Conservation (phyloP, 2,888 invertebrate species). For the Drosophila kambysellisi region DNA sequence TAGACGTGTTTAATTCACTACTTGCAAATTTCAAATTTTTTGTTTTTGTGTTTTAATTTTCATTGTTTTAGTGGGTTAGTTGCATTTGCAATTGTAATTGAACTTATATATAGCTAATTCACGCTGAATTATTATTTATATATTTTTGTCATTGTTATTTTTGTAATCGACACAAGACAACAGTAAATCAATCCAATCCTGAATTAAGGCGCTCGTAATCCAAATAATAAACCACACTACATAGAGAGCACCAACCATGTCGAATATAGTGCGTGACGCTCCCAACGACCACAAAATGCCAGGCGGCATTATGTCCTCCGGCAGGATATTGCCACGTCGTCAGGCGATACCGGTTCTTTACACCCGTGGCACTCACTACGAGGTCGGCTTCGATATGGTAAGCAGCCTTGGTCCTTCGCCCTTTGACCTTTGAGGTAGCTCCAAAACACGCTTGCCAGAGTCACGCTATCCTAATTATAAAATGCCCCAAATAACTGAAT, state of each 20-base stretch:
- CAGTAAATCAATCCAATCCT: too few relatives aligned
- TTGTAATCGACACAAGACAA: neutral
- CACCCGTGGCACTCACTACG: constrained; percentile 92
- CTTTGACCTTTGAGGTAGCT: neutral
- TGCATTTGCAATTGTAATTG: constrained; percentile 55
- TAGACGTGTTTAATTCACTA: neutral
- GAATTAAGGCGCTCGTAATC: too few relatives aligned
- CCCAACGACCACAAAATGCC: constrained; percentile 42
- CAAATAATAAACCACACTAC: constrained; percentile 8
- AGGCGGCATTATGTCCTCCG: constrained; percentile 56
- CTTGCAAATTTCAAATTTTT: neutral
- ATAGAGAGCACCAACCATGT: constrained; percentile 11
- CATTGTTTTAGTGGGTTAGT: constrained; percentile 8
- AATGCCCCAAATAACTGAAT: too few relatives aligned
- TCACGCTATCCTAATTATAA: constrained; percentile 19
- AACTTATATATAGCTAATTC: constrained; percentile 19
- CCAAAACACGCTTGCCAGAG: neutral
- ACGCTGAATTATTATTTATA: constrained; percentile 8
- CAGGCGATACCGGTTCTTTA: constrained; percentile 91
- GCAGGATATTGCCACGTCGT: constrained; percentile 85
- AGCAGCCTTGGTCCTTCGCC: constrained; percentile 83
- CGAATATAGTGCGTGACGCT: constrained; percentile 9
- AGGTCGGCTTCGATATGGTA: constrained; percentile 94
- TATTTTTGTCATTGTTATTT: constrained; percentile 7
- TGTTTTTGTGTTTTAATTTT: neutral